Evolutionary conservation across 2,797 vertebrate genomes (phyloP).

Genomic region (Melanotaenia nigrans): DNA sequence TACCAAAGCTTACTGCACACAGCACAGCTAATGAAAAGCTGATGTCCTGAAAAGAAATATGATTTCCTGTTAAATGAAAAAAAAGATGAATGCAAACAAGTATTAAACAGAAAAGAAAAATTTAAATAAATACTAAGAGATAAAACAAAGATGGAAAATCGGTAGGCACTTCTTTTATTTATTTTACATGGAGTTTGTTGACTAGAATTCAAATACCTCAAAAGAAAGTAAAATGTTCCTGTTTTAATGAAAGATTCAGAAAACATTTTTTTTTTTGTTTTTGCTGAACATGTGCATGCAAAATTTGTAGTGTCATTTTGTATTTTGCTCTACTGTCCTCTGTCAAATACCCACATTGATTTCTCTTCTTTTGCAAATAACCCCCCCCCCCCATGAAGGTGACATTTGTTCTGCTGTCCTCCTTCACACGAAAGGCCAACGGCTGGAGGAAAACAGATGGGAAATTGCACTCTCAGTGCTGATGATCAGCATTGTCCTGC

Average conservation of each 20-base stretch:
- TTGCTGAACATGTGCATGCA: neutral
- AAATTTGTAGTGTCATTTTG: conserved; percentile 12
- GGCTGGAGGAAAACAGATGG: conserved; percentile 30
- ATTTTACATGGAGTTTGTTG: neutral
- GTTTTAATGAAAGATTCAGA: neutral
- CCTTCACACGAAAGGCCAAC: conserved; percentile 40
- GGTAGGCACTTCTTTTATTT: neutral
- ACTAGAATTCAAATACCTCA: neutral
- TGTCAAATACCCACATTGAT: conserved; percentile 48
- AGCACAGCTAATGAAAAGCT: neutral
- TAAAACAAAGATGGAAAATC: neutral
- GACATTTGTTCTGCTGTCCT: conserved; percentile 55
- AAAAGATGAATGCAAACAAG: neutral
- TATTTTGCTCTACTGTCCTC: conserved; percentile 31
- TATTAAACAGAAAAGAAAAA: neutral
- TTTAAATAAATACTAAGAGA: neutral
- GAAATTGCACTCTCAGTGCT: conserved; percentile 9
- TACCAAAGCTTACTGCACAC: neutral
- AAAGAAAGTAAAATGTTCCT: neutral
- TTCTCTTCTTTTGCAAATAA: conserved; percentile 46
- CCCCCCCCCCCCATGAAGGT: conserved; percentile 42
- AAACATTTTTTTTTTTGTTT: neutral
- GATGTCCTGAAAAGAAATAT: neutral
- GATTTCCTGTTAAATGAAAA: neutral
- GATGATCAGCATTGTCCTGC: conserved; percentile 6